phyloP scores from a whole-genome alignment of 1,140 invertebrate species.

The Danaus melanippus region DNA sequence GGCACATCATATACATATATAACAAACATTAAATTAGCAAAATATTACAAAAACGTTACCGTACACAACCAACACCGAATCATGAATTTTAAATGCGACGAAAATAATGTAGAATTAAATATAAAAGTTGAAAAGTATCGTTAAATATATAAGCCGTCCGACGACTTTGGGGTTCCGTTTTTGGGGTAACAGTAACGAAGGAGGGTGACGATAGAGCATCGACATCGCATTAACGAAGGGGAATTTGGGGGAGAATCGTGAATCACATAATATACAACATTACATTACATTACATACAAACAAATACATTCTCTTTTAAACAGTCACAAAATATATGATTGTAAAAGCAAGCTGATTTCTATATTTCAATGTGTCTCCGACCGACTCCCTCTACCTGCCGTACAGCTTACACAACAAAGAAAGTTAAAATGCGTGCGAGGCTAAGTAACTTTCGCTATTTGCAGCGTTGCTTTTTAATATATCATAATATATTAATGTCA shows the following conservation, averaged over 20 bases:
- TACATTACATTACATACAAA: not conserved
- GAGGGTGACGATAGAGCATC: slow-evolving; percentile 58
- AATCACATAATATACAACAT: slow-evolving; percentile 3
- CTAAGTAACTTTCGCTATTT: slow-evolving; percentile 66
- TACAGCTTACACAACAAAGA: slow-evolving; percentile 71
- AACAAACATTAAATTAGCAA: slow-evolving; percentile 1
- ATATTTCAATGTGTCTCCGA: slow-evolving; percentile 22
- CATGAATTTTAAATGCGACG: slow-evolving; percentile 1
- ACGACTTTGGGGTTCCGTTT: slow-evolving; percentile 41
- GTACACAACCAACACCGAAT: no score
- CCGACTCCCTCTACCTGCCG: slow-evolving; percentile 56
- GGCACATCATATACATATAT: slow-evolving; percentile 1
- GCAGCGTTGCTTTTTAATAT: slow-evolving; percentile 27
- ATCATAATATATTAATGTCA: not conserved
- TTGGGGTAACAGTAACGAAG: slow-evolving; percentile 55
- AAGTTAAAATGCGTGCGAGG: slow-evolving; percentile 66
- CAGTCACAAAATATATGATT: slow-evolving; percentile 14
- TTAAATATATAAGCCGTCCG: slow-evolving; percentile 15
- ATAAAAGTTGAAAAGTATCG: no score
- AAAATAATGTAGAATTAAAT: not conserved
- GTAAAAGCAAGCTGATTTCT: slow-evolving; percentile 64
- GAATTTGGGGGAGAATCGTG: slow-evolving; percentile 19
- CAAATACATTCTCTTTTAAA: slow-evolving; percentile 7
- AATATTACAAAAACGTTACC: not conserved
- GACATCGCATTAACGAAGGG: slow-evolving; percentile 47